phyloP scores from a whole-genome alignment of 2,113 vertebrate species.

The Pterophyllum scalare region DNA sequence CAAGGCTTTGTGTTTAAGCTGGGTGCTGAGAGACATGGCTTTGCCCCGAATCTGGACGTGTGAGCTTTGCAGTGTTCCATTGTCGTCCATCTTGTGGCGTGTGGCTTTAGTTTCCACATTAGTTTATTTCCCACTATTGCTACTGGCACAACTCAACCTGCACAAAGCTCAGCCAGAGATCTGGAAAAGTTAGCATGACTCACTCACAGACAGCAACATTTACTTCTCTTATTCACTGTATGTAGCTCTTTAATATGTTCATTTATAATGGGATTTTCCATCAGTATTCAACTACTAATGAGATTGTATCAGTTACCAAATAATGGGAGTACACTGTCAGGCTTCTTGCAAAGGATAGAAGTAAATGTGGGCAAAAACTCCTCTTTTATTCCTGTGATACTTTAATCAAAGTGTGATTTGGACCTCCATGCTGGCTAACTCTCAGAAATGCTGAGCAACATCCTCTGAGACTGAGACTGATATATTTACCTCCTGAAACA shows the following conservation, averaged over 20 bases:
- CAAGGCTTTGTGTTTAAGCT: slow-evolving; percentile 47
- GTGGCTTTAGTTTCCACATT: slow-evolving; percentile 83
- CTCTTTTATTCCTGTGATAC: slow-evolving; percentile 40
- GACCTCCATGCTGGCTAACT: slow-evolving; percentile 21
- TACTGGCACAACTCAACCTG: slow-evolving; percentile 73
- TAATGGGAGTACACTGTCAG: slow-evolving; percentile 4
- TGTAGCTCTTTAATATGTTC: slow-evolving; percentile 51
- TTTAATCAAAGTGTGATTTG: background rate
- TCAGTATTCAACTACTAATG: slow-evolving; percentile 26
- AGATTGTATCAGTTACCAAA: slow-evolving; percentile 24
- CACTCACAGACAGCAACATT: slow-evolving; percentile 75
- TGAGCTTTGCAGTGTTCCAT: slow-evolving; percentile 68
- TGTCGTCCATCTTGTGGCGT: slow-evolving; percentile 76
- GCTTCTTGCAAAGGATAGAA: background rate
- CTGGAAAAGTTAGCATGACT: slow-evolving; percentile 85
- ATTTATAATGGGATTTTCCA: slow-evolving; percentile 60
- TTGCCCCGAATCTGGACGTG: slow-evolving; percentile 55
- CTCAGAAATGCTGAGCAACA: slow-evolving; percentile 21
- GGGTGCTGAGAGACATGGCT: slow-evolving; percentile 60
- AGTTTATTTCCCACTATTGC: slow-evolving; percentile 79
- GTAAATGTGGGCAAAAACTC: slow-evolving; percentile 2
- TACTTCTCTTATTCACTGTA: slow-evolving; percentile 61
- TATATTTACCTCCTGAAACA: slow-evolving; percentile 1
- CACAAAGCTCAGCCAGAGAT: slow-evolving; percentile 73
- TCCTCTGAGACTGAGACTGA: slow-evolving; percentile 19